Conservation (phyloP, 2,888 invertebrate species). For the Synergus gifuensis region DNA sequence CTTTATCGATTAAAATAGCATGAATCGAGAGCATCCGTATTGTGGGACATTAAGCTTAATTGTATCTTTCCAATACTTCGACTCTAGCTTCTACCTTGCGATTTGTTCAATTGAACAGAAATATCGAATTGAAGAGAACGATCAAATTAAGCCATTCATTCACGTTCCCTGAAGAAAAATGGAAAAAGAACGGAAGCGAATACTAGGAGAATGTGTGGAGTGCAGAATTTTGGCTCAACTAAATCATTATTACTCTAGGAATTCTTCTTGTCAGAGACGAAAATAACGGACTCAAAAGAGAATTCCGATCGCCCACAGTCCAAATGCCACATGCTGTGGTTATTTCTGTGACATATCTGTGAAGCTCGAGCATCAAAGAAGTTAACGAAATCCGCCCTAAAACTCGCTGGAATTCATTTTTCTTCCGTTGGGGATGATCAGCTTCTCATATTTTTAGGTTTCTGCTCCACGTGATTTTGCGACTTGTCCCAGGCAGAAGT, state of each 20-base stretch:
- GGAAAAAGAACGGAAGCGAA: not conserved
- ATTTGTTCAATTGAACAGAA: not conserved
- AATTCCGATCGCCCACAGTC: constrained; percentile 48
- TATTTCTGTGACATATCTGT: constrained; percentile 68
- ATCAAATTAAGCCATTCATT: constrained; percentile 1
- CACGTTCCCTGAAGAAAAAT: not conserved
- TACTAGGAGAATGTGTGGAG: not conserved
- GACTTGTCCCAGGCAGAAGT: not conserved
- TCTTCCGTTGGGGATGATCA: constrained; percentile 66
- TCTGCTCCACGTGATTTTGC: not conserved
- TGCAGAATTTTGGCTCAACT: not conserved
- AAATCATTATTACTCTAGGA: not conserved
- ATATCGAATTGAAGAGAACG: not conserved
- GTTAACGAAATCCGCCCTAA: constrained; percentile 61
- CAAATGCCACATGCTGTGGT: constrained; percentile 65
- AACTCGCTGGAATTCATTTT: constrained; percentile 67
- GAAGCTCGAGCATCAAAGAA: constrained; percentile 70
- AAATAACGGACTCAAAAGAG: constrained; percentile 48
- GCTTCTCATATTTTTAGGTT: constrained; percentile 38
- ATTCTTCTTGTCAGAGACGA: constrained; percentile 36
- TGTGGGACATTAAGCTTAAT: no score
- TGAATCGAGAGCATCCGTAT: not conserved
- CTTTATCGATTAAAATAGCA: not conserved
- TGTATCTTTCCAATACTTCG: not conserved
- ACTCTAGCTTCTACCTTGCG: not conserved